Evolutionary conservation across 1,140 invertebrate genomes (phyloP).

Genomic region (Tribolium castaneum): DNA sequence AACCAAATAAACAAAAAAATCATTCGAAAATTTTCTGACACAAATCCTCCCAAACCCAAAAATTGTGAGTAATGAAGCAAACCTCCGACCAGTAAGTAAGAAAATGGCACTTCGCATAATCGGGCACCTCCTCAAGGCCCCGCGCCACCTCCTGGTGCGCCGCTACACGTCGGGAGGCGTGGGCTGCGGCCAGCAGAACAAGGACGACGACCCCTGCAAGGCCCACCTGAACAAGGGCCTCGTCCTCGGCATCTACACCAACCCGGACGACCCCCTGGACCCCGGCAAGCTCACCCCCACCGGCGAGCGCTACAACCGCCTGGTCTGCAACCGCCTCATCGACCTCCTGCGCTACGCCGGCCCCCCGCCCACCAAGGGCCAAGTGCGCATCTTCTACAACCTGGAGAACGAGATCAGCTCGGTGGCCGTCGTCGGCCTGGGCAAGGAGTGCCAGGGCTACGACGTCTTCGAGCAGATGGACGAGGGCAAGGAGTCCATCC

Average conservation of each 20-base stretch:
- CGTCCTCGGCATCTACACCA: conserved; percentile 69
- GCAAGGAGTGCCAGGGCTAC: conserved; percentile 71
- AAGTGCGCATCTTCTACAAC: conserved; percentile 71
- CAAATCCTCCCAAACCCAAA: conserved; percentile 5
- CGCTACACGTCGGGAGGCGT: not conserved
- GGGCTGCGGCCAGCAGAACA: not conserved
- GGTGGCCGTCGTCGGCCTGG: conserved; percentile 77
- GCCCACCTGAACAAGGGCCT: conserved; percentile 64
- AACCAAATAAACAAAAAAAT: conserved; percentile 12
- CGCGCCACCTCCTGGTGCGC: not conserved
- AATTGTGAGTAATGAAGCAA: conserved; percentile 34
- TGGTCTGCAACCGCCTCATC: conserved; percentile 58
- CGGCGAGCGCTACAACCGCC: conserved; percentile 68
- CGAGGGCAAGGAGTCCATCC: conserved; percentile 75
- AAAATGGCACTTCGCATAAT: conserved; percentile 16
- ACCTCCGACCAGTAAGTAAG: not conserved
- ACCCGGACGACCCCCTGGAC: conserved; percentile 64
- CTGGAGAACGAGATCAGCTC: conserved; percentile 71
- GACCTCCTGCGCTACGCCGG: conserved; percentile 59
- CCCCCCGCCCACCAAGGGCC: conserved; percentile 65
- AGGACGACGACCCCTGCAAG: conserved; percentile 50
- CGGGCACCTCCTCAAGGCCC: not conserved
- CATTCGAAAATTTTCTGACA: conserved; percentile 15
- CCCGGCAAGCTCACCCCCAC: conserved; percentile 67
- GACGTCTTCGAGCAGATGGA: conserved; percentile 76